Conservation (phyloP, 2,113 vertebrate species). For the Myotis davidii region DNA sequence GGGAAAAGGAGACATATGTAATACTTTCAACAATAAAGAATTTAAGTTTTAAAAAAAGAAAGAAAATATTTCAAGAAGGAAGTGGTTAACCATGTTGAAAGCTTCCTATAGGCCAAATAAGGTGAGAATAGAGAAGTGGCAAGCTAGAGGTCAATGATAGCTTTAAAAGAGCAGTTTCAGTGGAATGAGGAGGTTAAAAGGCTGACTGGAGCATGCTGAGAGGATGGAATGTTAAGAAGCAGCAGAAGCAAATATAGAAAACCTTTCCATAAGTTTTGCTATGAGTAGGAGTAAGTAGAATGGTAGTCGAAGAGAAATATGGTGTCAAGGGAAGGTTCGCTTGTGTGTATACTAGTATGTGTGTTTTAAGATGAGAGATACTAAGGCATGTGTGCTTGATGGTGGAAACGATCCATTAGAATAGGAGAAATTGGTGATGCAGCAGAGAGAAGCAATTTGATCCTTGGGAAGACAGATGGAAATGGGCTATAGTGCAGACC, state of each 20-base stretch:
- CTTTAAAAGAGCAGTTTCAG: neutral
- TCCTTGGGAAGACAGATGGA: neutral
- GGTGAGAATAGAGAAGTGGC: neutral
- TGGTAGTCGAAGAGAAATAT: neutral
- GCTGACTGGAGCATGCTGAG: neutral
- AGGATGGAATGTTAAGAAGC: neutral
- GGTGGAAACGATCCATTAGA: neutral
- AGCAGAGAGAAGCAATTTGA: neutral
- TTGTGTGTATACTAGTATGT: neutral
- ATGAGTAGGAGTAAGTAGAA: neutral
- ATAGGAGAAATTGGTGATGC: neutral
- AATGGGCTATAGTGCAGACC: neutral
- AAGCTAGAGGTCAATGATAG: neutral
- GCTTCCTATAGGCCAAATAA: neutral
- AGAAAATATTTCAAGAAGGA: constrained; percentile 1
- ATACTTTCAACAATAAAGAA: too few species aligned
- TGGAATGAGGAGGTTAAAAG: neutral
- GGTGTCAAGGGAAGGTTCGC: neutral
- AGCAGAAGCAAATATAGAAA: neutral
- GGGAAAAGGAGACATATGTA: too few species aligned
- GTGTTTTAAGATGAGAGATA: neutral
- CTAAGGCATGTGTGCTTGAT: neutral
- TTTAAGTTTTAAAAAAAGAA: neutral
- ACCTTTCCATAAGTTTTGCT: neutral
- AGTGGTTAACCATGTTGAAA: constrained; percentile 9